Base-by-base conservation (phyloP, 2,888 invertebrate species). In the Stenchaetothrips biformis region DNA sequence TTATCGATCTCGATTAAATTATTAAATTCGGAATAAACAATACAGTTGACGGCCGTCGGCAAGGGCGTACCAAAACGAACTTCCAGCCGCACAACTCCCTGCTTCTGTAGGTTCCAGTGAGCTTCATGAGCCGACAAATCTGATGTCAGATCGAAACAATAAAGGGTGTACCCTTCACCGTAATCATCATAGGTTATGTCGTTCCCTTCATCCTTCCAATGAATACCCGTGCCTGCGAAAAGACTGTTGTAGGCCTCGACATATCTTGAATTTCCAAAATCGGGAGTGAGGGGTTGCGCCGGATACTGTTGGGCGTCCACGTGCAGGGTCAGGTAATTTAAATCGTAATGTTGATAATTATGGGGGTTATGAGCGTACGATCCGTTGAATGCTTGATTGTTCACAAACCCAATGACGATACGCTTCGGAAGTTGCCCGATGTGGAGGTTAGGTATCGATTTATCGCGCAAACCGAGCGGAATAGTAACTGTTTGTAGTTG, bases 1-100 rank as follows among this genome's bases (percentile, higher is more conserved):
- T 83, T 79, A 78, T 84, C 84, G 8, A 85, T 84, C 81, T 85
- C 84, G 16, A 85, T 80, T 11, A 85, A 78, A 81, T 84, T 85
- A 74, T 85, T 84, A 77, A 83, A 85, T 80, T 85, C 85, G 0
- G 83, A 83, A 79, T 85, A 85, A 9, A 84, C 77, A 8, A 85
- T 80, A 16, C 83, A 83, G 78, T 83, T 83, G 3, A 85, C 53
- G 13, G 83, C 82, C 77, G 83, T 79, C 0, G 78, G 8, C 6
- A 84, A 79, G 3, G 82, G 81, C 9, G 81, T n/a, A 16, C 79
- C 79, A 80, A 85, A 85, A 0, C 83, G 49, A 9, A 81, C 18
- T 79, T 49, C 49, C 7, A 49, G 49, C 7, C 49, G 49, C 8
- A 49, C 8, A n/a, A n/a, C n/a, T n/a, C n/a, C n/a, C n/a, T n/a